phyloP scores from a whole-genome alignment of 2,888 invertebrate genomes.

The Auanema sp. region DNA sequence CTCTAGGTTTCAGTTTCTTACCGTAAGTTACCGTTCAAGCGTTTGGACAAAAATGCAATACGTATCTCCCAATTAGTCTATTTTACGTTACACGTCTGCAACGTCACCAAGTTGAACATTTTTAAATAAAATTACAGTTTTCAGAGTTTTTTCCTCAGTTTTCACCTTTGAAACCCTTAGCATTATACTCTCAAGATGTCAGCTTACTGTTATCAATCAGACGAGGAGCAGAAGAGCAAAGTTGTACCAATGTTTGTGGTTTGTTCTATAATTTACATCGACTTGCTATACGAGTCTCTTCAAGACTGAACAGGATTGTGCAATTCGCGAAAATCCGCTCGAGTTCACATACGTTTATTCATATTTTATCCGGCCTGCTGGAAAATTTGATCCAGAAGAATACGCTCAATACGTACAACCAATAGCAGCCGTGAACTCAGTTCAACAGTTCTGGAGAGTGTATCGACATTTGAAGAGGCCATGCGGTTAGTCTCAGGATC shows the following conservation, averaged over 20 bases:
- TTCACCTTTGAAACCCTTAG: too few relatives aligned
- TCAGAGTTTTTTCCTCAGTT: neutral
- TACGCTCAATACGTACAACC: conserved; percentile 48
- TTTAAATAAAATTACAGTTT: conserved; percentile 2
- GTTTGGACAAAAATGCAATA: too few relatives aligned
- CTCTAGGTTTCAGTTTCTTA: too few relatives aligned
- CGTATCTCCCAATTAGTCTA: neutral
- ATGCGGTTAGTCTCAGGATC: conserved; percentile 18
- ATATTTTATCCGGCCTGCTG: conserved; percentile 57
- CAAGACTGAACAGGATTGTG: conserved; percentile 14
- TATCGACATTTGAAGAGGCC: conserved; percentile 71
- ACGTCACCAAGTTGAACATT: neutral
- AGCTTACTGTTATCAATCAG: neutral
- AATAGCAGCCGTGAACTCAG: conserved; percentile 51
- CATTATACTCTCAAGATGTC: neutral
- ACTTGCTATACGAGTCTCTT: neutral
- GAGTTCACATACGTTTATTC: conserved; percentile 58
- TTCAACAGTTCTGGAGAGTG: conserved; percentile 96
- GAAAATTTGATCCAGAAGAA: conserved; percentile 62
- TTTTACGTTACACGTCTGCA: neutral
- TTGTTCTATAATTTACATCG: neutral
- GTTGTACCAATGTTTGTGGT: conserved; percentile 22
- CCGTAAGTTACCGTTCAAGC: too few relatives aligned
- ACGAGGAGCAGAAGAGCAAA: conserved; percentile 6
- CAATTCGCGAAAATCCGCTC: conserved; percentile 49